These are phyloP conservation scores for Sternotherus odoratus DNA, from an alignment of 2,797 vertebrate species.

Conservation along the genomic window DNA sequence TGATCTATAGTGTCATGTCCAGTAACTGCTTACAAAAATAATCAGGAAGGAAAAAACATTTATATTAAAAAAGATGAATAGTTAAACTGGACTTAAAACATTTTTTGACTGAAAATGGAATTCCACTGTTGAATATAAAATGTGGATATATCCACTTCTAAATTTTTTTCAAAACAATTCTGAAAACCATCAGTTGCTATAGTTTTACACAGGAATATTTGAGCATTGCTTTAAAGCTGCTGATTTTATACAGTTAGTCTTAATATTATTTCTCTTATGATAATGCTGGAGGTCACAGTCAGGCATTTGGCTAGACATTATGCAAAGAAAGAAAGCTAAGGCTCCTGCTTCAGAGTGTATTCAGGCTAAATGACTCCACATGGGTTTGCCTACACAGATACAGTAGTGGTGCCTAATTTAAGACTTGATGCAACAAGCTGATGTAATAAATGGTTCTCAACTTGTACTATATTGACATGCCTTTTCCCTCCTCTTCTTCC, in stretches of 20 bases:
- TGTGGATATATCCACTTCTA: not conserved
- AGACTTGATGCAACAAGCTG: not conserved
- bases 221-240: not conserved
- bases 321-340: not conserved
- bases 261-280: not conserved
- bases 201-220: conserved; percentile 9
- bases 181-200: not conserved
- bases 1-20: not conserved
- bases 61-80: not conserved
- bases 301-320: not conserved
- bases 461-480: not conserved
- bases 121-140: not conserved
- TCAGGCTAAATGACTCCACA: not conserved
- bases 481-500: not conserved
- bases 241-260: not conserved
- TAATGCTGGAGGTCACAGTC: not conserved
- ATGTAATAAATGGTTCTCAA: not conserved
- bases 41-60: not conserved
- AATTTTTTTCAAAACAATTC: not conserved
- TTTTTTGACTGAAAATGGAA: conserved; percentile 14
- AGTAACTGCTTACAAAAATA: not conserved
- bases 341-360: not conserved
- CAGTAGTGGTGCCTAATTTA: conserved; percentile 5
- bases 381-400: not conserved
- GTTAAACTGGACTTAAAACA: conserved; percentile 30